These are phyloP conservation scores for Pocota personata DNA, from an alignment of 2,888 invertebrate species.

Conservation along the genomic window DNA sequence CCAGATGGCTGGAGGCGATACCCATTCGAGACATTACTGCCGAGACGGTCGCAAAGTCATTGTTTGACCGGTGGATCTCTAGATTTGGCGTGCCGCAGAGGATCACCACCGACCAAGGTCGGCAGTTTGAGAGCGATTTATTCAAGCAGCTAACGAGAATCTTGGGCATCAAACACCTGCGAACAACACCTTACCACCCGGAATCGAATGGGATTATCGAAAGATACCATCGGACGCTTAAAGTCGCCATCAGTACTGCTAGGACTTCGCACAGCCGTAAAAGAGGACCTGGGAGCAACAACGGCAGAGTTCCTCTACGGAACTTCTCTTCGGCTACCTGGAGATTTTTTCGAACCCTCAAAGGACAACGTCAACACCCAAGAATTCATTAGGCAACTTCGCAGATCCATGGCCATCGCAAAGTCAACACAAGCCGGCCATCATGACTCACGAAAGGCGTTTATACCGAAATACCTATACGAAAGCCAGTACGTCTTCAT, in stretches of 20 bases:
- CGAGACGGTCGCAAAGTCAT: constrained; percentile 10
- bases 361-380: constrained; percentile 23
- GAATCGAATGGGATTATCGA: constrained; percentile 50
- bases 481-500: constrained; percentile 42
- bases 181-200: constrained; percentile 13
- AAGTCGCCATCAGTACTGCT: constrained; percentile 77
- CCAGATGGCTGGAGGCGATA: constrained; percentile 74
- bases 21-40: constrained; percentile 74
- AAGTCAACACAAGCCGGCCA: constrained; percentile 18
- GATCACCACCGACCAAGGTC: background rate
- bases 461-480: constrained; percentile 19
- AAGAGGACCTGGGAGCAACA: constrained; percentile 75
- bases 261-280: constrained; percentile 75
- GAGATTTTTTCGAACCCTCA: constrained; percentile 12
- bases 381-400: constrained; percentile 39
- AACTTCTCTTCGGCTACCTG: constrained; percentile 75
- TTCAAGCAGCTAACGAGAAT: constrained; percentile 13
- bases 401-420: background rate
- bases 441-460: background rate
- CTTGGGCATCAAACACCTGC: background rate
- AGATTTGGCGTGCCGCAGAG: background rate
- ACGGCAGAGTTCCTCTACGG: constrained; percentile 77
- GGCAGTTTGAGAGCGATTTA: constrained; percentile 2
- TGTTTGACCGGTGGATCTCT: constrained; percentile 6
- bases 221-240: constrained; percentile 71